These are phyloP conservation scores for Dipodomys merriami DNA, from an alignment of 2,113 vertebrate genomes.

Conservation along the genomic window DNA sequence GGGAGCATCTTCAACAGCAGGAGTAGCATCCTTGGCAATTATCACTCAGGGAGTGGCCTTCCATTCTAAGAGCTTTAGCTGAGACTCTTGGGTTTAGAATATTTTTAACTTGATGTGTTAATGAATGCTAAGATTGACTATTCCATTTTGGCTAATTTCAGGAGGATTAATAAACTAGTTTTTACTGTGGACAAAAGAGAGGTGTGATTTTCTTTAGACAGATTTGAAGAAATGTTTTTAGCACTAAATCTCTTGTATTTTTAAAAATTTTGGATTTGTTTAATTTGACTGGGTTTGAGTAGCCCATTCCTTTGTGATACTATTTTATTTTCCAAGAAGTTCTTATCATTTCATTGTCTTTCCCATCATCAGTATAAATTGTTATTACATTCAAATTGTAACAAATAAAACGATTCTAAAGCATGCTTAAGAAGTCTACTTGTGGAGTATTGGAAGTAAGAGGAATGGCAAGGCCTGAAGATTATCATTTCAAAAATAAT, in stretches of 20 bases:
- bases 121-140: neutral
- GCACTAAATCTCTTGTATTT: neutral
- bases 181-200: neutral
- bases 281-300: neutral
- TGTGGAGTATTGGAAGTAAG: neutral
- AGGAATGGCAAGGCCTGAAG: neutral
- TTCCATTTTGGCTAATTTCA: slow-evolving; percentile 4
- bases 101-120: slow-evolving; percentile 32
- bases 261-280: neutral
- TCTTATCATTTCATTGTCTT: neutral
- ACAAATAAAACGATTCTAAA: neutral
- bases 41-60: neutral
- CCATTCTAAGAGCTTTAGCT: neutral
- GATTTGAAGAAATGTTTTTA: slow-evolving; percentile 24
- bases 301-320: neutral
- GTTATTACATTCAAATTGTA: neutral
- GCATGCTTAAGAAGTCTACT: neutral
- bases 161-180: neutral
- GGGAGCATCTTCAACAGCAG: slow-evolving; percentile 15
- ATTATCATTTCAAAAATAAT: slow-evolving; percentile 43
- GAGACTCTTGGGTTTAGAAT: neutral
- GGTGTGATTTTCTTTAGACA: slow-evolving; percentile 24
- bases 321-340: neutral
- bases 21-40: neutral
- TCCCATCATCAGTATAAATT: neutral